phyloP scores from a whole-genome alignment of 1,140 invertebrate species.

The Procambarus virginalis region DNA sequence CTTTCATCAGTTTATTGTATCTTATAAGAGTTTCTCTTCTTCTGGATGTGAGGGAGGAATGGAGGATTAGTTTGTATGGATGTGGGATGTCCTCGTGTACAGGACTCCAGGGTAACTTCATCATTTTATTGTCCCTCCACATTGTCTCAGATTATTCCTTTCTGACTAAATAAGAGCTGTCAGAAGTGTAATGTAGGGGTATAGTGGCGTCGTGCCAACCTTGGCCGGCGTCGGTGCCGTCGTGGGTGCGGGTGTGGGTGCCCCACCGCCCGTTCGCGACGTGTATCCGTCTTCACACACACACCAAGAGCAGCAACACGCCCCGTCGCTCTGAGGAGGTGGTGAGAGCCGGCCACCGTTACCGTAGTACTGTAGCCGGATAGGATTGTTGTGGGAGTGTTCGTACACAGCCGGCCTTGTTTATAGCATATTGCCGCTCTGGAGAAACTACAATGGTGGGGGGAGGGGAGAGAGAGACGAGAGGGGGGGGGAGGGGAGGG shows the following conservation, averaged over 20 bases:
- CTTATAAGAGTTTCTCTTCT: too few species aligned
- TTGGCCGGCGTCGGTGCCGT: too few species aligned
- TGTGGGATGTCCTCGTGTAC: too few species aligned
- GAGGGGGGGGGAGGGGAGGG: too few species aligned
- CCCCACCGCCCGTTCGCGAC: too few species aligned
- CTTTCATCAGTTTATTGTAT: too few species aligned
- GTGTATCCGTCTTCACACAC: too few species aligned
- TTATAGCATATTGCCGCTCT: constrained; percentile 38
- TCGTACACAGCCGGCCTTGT: neutral
- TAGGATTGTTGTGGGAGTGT: neutral
- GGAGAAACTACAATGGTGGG: constrained; percentile 19
- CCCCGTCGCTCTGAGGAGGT: neutral
- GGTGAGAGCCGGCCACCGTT: too few species aligned
- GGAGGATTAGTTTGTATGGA: too few species aligned
- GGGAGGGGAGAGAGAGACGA: neutral
- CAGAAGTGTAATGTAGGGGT: neutral
- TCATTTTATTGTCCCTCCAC: neutral
- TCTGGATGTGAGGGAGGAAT: neutral
- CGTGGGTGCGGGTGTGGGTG: too few species aligned
- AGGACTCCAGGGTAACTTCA: too few species aligned
- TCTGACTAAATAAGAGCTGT: neutral
- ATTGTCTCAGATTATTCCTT: neutral
- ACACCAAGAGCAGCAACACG: neutral
- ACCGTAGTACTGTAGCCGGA: neutral
- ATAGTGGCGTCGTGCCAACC: neutral